Base-by-base conservation (phyloP, 2,888 invertebrate genomes). In the Drosophila siamana region DNA sequence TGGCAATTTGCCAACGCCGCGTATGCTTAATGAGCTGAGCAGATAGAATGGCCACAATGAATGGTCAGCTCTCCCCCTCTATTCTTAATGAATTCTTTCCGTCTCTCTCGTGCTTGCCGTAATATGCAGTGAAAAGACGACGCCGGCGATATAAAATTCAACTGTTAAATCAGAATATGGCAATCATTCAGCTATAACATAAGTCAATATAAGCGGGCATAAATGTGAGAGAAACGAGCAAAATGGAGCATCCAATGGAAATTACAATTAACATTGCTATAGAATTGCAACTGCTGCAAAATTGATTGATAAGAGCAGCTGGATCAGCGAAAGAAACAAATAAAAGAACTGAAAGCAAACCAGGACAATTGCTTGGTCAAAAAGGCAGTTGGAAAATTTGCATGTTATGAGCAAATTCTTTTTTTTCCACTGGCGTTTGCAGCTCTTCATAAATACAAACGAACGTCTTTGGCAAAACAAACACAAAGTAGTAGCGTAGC, bases 1-100 rank as follows among this genome's bases (percentile, higher is more conserved):
- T 72, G 81, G 81, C 83, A 85, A 81, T 82, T 79, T 82, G 83
- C 83, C 86, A 81, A 52, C 69, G 60, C 40, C 69, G 72, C 79
- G 79, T 75, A 78, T 68, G 71, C 84, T 80, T 83, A 83, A 82
- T 86, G 72, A 86, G 80, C 84, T 72, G 69, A 62, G 62, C 68
- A 44, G 52, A 67, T 66, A 55, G 66, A 67, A 63, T 60, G 66
- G 52, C 74, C 61, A 65, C 70, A 61, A 73, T 64, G 52, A 26
- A 64, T 16, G 33, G 1, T n/a, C 64, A 28, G 26, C 33, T 13
- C 33, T 30, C 13, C 28, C 36, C 36, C 59, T 38, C 15, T 51
- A 15, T 6, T 36, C 19, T 38, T 43, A 8, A 6, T 6, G 13
- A 33, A 33, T n/a, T n/a, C 16, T 2, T 22, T 1, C 13, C 13